Evolutionary conservation across 2,113 vertebrate genomes (phyloP), one percentile per base, ranked within the genome.

Genomic region (Burhinus oedicnemus): DNA sequence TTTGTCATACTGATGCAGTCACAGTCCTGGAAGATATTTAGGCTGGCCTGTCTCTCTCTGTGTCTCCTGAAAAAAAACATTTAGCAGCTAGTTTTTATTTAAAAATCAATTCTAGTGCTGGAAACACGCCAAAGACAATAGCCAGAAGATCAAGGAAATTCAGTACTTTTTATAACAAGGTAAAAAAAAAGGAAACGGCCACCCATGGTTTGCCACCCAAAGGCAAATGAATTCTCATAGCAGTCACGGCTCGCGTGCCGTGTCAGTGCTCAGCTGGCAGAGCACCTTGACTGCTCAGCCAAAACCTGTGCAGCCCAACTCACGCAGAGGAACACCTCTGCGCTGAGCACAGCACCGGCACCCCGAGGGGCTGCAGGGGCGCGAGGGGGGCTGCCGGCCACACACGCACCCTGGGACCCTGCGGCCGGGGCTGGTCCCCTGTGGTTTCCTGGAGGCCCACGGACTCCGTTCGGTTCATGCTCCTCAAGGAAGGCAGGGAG

Each of bases 201-300:
- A 5, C 11, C 13, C 30, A 1, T 1, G 75, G 44, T 19, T 11
- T 4, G 49, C 29, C 38, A 54, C 61, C 45, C 65, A 7, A 36
- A 54, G 60, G 32, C 13, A 42, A 42, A 9, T 1, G 36, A 29
- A 12, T 4, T 9, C 20, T 6, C 9, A 2, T 5, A 3, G 36
- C 26, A 25, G 25, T 2, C 9, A 5, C 2, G 2, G 12, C 49
- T 29, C 18, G 7, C 1, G 6, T 2, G 11, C 32, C 8, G 3
- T 5, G 16, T 1, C 2, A 11, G 40, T 11, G 57, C 18, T 1
- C 7, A 16, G 47, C 45, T 2, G 5, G 55, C 45, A 19, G 18
- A 12, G 38, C 52, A 6, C 25, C 1, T 1, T 4, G 2, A 2
- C 54, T 1, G 20, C 47, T 13, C 54, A 8, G 55, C 40, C 55